phyloP scores from a whole-genome alignment of 1,140 invertebrate genomes.

The Microplitis mediator region DNA sequence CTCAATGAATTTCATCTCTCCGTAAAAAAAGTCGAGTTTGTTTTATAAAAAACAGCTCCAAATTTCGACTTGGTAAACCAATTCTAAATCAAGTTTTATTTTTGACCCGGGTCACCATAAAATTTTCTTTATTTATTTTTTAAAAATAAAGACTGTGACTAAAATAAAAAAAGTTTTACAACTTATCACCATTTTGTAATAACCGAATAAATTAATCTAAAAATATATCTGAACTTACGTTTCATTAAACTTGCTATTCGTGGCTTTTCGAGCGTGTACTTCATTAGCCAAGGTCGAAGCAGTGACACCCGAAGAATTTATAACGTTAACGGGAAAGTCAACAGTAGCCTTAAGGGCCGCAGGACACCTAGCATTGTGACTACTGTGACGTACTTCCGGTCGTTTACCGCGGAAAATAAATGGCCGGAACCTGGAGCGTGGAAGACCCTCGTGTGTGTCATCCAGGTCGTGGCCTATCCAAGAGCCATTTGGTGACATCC shows the following conservation, averaged over 20 bases:
- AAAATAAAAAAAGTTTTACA: too few species aligned
- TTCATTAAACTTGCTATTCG: slow-evolving; percentile 21
- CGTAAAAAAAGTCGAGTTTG: too few species aligned
- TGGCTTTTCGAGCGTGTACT: slow-evolving; percentile 29
- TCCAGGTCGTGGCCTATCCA: slow-evolving; percentile 39
- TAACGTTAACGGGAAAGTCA: slow-evolving; percentile 45
- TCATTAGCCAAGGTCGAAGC: slow-evolving; percentile 41
- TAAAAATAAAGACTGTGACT: too few species aligned
- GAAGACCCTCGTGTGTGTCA: slow-evolving; percentile 28
- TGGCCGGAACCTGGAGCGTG: slow-evolving; percentile 47
- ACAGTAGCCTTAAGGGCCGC: slow-evolving; percentile 53
- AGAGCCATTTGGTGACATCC: slow-evolving; percentile 58
- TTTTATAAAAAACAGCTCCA: too few species aligned
- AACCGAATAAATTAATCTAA: not conserved
- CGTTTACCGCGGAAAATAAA: slow-evolving; percentile 45
- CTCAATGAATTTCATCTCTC: too few species aligned
- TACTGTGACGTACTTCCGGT: slow-evolving; percentile 53
- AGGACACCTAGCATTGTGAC: slow-evolving; percentile 49
- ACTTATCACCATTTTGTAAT: too few species aligned
- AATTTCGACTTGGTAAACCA: too few species aligned
- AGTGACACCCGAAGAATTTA: slow-evolving; percentile 39
- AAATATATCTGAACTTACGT: slow-evolving; percentile 29
- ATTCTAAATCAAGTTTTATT: too few species aligned
- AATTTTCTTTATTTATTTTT: too few species aligned
- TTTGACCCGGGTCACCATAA: too few species aligned